Conservation (phyloP, 2,888 invertebrate genomes). For the Kuschelorhynchus macadamiae region DNA sequence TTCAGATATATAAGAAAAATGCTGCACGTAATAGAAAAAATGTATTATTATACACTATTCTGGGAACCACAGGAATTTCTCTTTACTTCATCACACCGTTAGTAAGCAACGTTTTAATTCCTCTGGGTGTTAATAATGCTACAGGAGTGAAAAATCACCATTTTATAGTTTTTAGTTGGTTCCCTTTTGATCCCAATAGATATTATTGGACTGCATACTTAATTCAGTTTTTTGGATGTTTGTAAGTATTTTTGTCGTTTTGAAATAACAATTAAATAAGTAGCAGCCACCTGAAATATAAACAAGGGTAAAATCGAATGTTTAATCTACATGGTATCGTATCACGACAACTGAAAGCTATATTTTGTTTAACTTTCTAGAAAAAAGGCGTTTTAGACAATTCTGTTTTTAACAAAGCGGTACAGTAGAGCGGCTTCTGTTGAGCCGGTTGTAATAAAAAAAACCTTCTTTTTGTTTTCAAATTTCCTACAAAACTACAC, state of each 20-base stretch:
- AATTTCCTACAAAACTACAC: too few species aligned
- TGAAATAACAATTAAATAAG: conserved; percentile 18
- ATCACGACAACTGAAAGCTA: too few species aligned
- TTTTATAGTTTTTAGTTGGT: conserved; percentile 52
- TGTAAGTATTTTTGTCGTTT: conserved; percentile 42
- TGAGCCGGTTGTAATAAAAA: too few species aligned
- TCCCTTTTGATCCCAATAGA: conserved; percentile 52
- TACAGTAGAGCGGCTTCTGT: too few species aligned
- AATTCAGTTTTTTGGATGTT: conserved; percentile 50
- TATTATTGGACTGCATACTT: conserved; percentile 49
- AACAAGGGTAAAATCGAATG: too few species aligned
- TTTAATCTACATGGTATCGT: too few species aligned
- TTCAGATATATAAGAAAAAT: conserved; percentile 48
- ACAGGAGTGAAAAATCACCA: conserved; percentile 43
- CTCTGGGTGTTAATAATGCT: conserved; percentile 40
- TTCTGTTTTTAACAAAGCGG: too few species aligned
- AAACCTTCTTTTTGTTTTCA: too few species aligned
- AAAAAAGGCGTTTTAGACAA: too few species aligned
- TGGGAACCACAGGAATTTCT: conserved; percentile 45
- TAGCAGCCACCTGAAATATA: too few species aligned
- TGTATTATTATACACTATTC: conserved; percentile 41
- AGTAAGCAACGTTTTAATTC: conserved; percentile 37
- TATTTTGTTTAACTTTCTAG: too few species aligned
- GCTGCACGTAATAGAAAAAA: conserved; percentile 28
- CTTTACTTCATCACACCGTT: conserved; percentile 49